These are phyloP conservation scores for Setipinna tenuifilis DNA, from an alignment of 2,797 vertebrate genomes.

Conservation along the genomic window DNA sequence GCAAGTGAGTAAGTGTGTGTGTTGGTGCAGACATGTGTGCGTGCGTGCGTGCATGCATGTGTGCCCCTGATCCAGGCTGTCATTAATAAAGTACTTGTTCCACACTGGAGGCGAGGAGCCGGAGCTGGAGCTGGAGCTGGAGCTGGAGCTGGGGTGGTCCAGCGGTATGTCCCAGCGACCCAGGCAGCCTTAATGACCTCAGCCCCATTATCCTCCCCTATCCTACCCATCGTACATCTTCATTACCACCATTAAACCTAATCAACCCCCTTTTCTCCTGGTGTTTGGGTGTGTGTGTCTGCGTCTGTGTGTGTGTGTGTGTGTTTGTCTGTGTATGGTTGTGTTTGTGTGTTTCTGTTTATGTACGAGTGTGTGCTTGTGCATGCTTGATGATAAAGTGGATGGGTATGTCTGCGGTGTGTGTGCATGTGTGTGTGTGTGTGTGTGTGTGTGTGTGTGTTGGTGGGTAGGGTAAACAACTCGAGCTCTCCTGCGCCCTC, in stretches of 20 bases:
- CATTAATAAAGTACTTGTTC: conserved; percentile 29
- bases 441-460: background rate
- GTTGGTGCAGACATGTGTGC: background rate
- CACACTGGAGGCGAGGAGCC: conserved; percentile 44
- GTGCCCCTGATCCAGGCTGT: background rate
- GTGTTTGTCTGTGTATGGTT: background rate
- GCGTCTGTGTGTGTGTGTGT: background rate
- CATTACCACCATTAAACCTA: conserved; percentile 59
- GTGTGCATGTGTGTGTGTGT: conserved; percentile 7
- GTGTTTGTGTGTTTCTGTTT: background rate
- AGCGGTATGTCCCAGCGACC: conserved; percentile 43
- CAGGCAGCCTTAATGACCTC: conserved; percentile 52
- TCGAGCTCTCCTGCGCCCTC: too few species aligned
- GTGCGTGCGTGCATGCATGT: background rate
- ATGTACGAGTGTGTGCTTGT: background rate
- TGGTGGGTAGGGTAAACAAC: too few species aligned
- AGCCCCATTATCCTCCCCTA: conserved; percentile 49
- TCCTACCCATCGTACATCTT: conserved; percentile 46
- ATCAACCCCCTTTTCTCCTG: conserved; percentile 54
- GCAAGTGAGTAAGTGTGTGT: background rate
- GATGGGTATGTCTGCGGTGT: background rate
- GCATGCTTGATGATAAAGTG: background rate
- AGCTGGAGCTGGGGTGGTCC: conserved; percentile 44
- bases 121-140: conserved; percentile 36
- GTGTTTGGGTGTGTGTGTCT: conserved; percentile 40